These are phyloP conservation scores for Sylvicola fuscatus DNA, from an alignment of 2,888 invertebrate species.

Conservation along the genomic window DNA sequence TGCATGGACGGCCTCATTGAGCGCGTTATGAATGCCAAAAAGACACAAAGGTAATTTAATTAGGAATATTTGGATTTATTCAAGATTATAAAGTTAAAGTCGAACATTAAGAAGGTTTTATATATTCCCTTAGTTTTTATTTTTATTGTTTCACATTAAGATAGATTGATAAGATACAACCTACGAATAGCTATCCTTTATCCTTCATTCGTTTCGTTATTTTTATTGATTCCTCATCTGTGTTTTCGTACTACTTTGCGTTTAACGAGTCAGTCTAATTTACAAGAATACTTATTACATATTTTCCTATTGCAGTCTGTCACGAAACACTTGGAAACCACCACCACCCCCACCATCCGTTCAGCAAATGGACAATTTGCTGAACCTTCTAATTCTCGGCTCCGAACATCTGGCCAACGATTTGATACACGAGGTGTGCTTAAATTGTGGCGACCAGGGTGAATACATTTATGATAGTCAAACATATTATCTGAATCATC, in stretches of 20 bases:
- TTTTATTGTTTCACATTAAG: no score
- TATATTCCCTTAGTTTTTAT: no score
- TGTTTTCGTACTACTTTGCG: no score
- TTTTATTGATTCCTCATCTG: no score
- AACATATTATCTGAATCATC: slow-evolving; percentile 63
- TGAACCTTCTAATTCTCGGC: slow-evolving; percentile 79
- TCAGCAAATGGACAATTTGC: slow-evolving; percentile 16
- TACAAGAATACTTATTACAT: no score
- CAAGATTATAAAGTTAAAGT: no score
- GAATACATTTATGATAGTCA: slow-evolving; percentile 63
- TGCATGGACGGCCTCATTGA: slow-evolving; percentile 63
- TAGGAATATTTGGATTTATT: slow-evolving; percentile 2
- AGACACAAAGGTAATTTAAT: slow-evolving; percentile 33
- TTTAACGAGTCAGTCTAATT: no score
- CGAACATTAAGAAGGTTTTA: no score
- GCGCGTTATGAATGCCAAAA: slow-evolving; percentile 39
- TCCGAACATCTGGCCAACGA: slow-evolving; percentile 71
- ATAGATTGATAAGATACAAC: no score
- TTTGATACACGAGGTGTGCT: slow-evolving; percentile 65
- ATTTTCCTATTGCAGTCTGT: slow-evolving; percentile 9
- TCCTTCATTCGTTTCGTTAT: no score
- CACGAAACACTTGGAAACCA: slow-evolving; percentile 15
- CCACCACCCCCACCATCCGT: slow-evolving; percentile 10
- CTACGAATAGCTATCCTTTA: no score
- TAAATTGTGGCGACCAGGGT: slow-evolving; percentile 66